Evolutionary conservation across 2,113 vertebrate genomes (phyloP).

Genomic region (Hystrix brachyura): DNA sequence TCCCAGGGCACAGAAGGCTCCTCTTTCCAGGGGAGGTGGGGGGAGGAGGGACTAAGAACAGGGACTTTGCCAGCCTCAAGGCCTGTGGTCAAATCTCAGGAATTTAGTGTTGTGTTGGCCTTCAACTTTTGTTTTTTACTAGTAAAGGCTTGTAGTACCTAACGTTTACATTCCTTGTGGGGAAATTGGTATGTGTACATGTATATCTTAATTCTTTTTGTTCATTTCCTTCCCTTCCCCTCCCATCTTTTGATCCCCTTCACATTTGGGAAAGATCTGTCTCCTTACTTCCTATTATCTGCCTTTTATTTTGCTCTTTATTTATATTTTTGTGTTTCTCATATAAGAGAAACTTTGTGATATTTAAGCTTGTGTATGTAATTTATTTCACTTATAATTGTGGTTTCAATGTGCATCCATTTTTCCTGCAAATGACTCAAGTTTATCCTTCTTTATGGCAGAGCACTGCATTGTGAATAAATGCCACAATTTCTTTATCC

Average conservation of each 20-base stretch:
- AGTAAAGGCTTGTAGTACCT: neutral
- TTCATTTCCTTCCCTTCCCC: neutral
- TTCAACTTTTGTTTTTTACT: neutral
- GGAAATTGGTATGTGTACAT: neutral
- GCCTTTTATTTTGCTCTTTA: neutral
- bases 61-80: neutral
- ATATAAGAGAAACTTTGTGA: neutral
- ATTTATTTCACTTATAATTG: neutral
- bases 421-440: neutral
- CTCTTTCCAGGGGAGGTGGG: neutral
- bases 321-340: neutral
- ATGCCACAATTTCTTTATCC: neutral
- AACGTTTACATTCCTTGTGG: too few relatives aligned
- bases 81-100: neutral
- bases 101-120: neutral
- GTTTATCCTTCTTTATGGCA: neutral
- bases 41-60: neutral
- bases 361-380: neutral
- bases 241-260: neutral
- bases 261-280: neutral
- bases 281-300: neutral
- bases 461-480: neutral
- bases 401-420: neutral
- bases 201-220: neutral
- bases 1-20: neutral